Evolutionary conservation across 2,113 vertebrate genomes (phyloP), one percentile per base, ranked within the genome.

Genomic region (Toxotes chatareus): DNA sequence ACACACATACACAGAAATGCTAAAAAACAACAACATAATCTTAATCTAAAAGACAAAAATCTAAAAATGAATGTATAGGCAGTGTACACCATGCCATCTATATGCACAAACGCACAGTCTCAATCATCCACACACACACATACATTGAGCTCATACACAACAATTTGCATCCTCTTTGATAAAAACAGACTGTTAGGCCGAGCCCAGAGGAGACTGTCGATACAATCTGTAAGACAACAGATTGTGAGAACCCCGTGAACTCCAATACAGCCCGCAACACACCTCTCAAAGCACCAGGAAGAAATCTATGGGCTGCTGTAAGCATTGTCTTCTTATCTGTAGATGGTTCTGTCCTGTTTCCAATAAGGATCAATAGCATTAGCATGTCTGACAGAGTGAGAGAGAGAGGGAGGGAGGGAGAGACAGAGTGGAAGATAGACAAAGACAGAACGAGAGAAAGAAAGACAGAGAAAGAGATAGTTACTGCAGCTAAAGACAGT

Each of bases 211-310:
- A 85, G 71, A 67, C 53, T 59, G 89, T 91, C 89, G 60, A 93
- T 93, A 87, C 76, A 77, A 85, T 85, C 62, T 13, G 79, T 77
- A 36, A 77, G 55, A 89, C 89, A 89, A 90, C 87, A 88, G 89
- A 91, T 92, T 88, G 91, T 88, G 88, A 90, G 89, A 93, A 93
- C 90, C 88, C 86, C 32, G 70, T 89, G 88, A 91, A 90, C 89
- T 89, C 88, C 82, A 6, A 91, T 91, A 84, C 76, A 83, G 85
- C 76, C 86, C 59, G 61, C 71, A 89, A 82, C 78, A 87, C 85
- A 89, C 85, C 89, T 89, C 86, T 91, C 49, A 87, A 53, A 87
- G 73, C 90, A 70, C 88, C 87, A 65, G 91, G 89, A 90, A 76
- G 82, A 90, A 92, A 92, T 93, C 93, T 46, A 93, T 93, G 73